Evolutionary conservation across 2,888 invertebrate genomes (phyloP).

Genomic region (Agrochola litura): DNA sequence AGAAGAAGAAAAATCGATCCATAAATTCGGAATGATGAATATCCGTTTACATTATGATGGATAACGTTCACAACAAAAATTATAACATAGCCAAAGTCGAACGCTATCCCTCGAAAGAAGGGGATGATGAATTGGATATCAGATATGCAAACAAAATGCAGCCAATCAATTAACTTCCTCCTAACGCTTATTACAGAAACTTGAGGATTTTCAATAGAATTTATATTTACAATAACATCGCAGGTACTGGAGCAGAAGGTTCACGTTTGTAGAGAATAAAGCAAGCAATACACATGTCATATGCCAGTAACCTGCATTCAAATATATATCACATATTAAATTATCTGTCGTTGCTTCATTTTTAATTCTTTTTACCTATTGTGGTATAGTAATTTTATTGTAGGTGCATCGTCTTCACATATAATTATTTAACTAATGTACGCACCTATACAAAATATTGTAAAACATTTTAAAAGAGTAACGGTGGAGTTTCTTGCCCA

Average conservation of each 20-base stretch:
- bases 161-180: slow-evolving; percentile 76
- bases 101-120: slow-evolving; percentile 61
- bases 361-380: too few species aligned
- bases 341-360: too few species aligned
- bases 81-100: slow-evolving; percentile 48
- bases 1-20: slow-evolving; percentile 42
- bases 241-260: slow-evolving; percentile 18
- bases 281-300: not conserved
- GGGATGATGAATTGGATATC: slow-evolving; percentile 83
- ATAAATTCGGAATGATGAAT: slow-evolving; percentile 48
- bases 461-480: too few species aligned
- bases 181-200: slow-evolving; percentile 69
- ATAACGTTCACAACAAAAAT: slow-evolving; percentile 62
- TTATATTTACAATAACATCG: slow-evolving; percentile 17
- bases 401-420: too few species aligned
- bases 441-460: too few species aligned
- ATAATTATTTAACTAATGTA: too few species aligned
- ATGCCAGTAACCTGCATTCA: too few species aligned
- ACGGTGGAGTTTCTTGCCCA: too few species aligned
- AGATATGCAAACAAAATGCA: slow-evolving; percentile 84
- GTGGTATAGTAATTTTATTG: too few species aligned
- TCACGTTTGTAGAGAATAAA: not conserved
- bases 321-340: too few species aligned
- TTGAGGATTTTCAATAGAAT: slow-evolving; percentile 64
- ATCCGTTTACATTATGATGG: slow-evolving; percentile 57